A percentile compares a stretch with the other conserved stretches of the same genome.
Conservation (phyloP, 2,113 vertebrate species). For the Siniperca chuatsi region DNA sequence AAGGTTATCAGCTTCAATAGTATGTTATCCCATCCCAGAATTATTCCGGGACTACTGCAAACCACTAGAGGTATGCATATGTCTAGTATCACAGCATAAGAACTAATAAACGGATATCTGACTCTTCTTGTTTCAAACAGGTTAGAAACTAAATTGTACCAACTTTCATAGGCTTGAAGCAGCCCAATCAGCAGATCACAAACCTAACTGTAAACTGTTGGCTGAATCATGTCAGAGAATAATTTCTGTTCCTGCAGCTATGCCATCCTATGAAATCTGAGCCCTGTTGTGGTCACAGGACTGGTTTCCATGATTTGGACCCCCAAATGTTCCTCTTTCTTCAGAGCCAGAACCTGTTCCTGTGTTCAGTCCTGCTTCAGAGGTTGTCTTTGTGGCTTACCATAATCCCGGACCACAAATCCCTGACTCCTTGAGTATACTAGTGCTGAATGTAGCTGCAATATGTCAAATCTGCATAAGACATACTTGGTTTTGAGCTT, state of each 20-base stretch:
- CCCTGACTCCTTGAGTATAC: constrained; percentile 24
- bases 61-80: neutral
- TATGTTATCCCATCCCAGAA: neutral
- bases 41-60: neutral
- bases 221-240: neutral
- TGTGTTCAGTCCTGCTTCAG: constrained; percentile 9
- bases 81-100: neutral
- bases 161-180: neutral
- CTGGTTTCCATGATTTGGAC: constrained; percentile 18
- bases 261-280: neutral
- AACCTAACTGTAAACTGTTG: neutral
- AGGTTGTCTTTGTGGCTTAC: constrained; percentile 40
- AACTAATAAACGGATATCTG: neutral
- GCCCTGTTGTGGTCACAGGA: constrained; percentile 4
- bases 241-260: neutral
- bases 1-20: neutral
- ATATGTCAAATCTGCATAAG: constrained; percentile 11
- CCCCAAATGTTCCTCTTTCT: neutral
- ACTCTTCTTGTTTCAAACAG: neutral
- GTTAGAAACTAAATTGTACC: neutral
- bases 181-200: neutral
- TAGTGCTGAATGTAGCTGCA: constrained; percentile 1
- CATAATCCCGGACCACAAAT: constrained; percentile 55
- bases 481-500: neutral
- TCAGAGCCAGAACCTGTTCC: constrained; percentile 9